These are phyloP conservation scores for Tortricodes alternella DNA, from an alignment of 2,888 invertebrate genomes.

Conservation along the genomic window DNA sequence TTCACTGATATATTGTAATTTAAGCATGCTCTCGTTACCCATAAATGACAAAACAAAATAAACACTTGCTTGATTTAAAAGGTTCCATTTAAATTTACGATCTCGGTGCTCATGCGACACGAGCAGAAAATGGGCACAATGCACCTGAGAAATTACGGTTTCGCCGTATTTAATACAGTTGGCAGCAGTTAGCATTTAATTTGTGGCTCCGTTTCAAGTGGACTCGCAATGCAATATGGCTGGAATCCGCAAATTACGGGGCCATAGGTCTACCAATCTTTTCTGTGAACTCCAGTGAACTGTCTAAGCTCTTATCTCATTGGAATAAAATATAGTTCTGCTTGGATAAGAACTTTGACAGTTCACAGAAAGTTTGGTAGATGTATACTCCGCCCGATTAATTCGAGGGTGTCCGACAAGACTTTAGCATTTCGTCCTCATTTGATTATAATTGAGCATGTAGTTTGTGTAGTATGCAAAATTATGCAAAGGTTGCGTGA, in stretches of 20 bases:
- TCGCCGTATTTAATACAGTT: constrained; percentile 11
- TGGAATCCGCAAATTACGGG: constrained; percentile 2
- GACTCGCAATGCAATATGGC: constrained; percentile 1
- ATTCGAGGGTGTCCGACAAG: constrained; percentile 1
- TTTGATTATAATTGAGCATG: constrained; percentile 10
- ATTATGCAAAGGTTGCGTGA: constrained; percentile 6
- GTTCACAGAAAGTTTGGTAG: no score
- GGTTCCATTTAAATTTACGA: no score
- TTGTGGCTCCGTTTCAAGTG: constrained; percentile 7
- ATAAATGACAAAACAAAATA: no score
- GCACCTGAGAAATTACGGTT: constrained; percentile 10
- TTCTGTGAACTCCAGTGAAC: no score
- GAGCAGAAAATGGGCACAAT: not conserved
- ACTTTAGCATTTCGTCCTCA: not conserved
- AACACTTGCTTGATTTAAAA: no score
- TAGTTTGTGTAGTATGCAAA: constrained; percentile 7
- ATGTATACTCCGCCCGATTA: not conserved
- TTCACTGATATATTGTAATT: no score
- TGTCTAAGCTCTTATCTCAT: no score
- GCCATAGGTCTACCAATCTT: no score
- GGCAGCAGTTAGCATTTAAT: constrained; percentile 19
- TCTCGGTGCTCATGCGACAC: no score
- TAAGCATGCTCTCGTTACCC: no score
- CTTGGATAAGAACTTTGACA: no score
- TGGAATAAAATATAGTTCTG: no score